These are phyloP conservation scores for Pseudomugil tenellus DNA, from an alignment of 2,797 vertebrate species.

Conservation along the genomic window DNA sequence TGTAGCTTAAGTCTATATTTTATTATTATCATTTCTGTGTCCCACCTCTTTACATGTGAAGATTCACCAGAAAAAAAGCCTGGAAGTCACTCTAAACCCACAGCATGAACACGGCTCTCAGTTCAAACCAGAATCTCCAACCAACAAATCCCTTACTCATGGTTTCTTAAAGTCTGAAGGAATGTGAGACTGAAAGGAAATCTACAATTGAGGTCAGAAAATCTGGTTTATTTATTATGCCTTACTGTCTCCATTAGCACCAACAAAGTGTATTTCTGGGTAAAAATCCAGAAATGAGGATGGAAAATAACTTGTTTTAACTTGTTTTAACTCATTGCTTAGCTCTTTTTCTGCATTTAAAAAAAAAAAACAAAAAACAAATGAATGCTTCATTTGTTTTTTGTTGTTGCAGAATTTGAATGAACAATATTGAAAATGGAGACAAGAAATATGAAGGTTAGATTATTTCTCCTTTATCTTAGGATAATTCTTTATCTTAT, in stretches of 20 bases:
- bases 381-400: no score
- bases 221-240: slow-evolving; percentile 30
- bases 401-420: not conserved
- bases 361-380: no score
- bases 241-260: slow-evolving; percentile 27
- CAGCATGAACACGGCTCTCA: slow-evolving; percentile 24
- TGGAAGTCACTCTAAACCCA: slow-evolving; percentile 36
- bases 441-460: not conserved
- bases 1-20: slow-evolving; percentile 12
- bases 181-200: slow-evolving; percentile 44
- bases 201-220: slow-evolving; percentile 49
- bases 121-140: slow-evolving; percentile 38
- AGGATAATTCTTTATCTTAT: no score
- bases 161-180: slow-evolving; percentile 43
- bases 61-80: slow-evolving; percentile 31
- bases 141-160: slow-evolving; percentile 43
- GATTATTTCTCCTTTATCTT: no score
- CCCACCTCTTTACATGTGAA: slow-evolving; percentile 14
- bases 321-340: slow-evolving; percentile 21
- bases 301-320: slow-evolving; percentile 29
- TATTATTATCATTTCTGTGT: slow-evolving; percentile 14
- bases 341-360: not conserved
- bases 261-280: slow-evolving; percentile 33
- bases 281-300: slow-evolving; percentile 27
- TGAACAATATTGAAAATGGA: not conserved